Percentiles rank a stretch among this genome's conserved stretches.
phyloP scores from a whole-genome alignment of 1,140 invertebrate genomes.

The Grapholita molesta region DNA sequence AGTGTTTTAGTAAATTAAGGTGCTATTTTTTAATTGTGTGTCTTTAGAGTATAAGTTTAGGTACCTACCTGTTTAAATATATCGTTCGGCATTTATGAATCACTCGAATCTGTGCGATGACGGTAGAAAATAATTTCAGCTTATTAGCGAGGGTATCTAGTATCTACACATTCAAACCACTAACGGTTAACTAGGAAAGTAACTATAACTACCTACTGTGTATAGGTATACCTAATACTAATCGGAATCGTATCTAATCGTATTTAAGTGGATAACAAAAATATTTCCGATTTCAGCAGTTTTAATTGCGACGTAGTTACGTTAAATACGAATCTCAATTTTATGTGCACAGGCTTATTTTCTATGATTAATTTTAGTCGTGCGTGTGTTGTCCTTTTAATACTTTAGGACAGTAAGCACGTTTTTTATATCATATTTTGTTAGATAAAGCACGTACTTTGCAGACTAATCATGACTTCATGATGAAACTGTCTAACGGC shows the following conservation, averaged over 20 bases:
- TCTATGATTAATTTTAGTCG: neutral
- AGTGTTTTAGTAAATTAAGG: too few relatives aligned
- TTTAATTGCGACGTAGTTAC: slow-evolving; percentile 26
- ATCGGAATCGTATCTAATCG: slow-evolving; percentile 20
- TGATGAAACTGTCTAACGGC: too few relatives aligned
- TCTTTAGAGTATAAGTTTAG: too few relatives aligned
- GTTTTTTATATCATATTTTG: neutral
- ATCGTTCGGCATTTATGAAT: neutral
- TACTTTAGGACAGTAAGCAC: neutral
- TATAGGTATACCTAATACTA: neutral
- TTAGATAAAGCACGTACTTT: neutral
- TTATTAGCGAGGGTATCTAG: neutral
- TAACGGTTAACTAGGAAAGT: neutral
- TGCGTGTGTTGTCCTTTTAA: neutral
- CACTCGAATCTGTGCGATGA: neutral
- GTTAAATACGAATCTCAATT: neutral
- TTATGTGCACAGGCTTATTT: neutral
- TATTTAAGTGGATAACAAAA: slow-evolving; percentile 24
- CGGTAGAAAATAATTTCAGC: neutral
- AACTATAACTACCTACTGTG: neutral
- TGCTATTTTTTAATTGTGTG: too few relatives aligned
- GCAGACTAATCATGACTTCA: neutral
- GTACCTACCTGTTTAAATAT: neutral
- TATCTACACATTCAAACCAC: neutral
- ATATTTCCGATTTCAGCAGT: slow-evolving; percentile 30